A percentile compares a stretch with the other conserved stretches of the same genome.
These are phyloP conservation scores for Spisula subtruncata DNA, from an alignment of 2,888 invertebrate species.

Conservation along the genomic window DNA sequence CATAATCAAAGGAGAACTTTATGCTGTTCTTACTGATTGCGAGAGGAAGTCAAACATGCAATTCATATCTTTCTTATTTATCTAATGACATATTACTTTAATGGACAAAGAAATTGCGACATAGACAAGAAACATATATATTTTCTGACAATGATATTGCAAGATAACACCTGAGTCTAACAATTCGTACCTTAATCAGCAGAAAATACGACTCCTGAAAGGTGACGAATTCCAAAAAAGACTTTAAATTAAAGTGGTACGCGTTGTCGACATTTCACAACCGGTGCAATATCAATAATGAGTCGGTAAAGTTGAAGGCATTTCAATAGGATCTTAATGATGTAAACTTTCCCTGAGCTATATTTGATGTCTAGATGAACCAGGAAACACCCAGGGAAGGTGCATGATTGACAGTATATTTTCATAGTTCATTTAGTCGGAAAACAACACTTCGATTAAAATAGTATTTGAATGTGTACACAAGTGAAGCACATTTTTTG, in stretches of 20 bases:
- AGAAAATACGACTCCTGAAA: background rate
- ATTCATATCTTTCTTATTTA: background rate
- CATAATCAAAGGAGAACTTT: background rate
- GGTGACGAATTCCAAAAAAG: background rate
- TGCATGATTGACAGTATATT: no score
- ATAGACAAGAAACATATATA: background rate
- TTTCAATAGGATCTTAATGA: no score
- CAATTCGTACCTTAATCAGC: background rate
- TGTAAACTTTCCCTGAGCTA: no score
- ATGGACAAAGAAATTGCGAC: background rate
- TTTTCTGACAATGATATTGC: background rate
- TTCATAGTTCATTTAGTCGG: no score
- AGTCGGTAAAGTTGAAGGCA: no score
- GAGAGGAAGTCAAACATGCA: background rate
- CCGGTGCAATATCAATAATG: no score
- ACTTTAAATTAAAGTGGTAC: background rate
- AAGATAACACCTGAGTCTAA: background rate
- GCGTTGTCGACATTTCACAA: no score
- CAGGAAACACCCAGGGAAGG: no score
- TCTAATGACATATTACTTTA: background rate
- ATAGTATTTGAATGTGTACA: no score
- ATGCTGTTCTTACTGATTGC: background rate
- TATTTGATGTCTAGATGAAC: no score
- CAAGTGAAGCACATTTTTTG: no score
- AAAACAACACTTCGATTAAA: no score